A percentile compares a stretch with the other conserved stretches of the same genome.
These are phyloP conservation scores for Oconnorella tubifera DNA, from an alignment of 2,888 invertebrate genomes.

Conservation along the genomic window DNA sequence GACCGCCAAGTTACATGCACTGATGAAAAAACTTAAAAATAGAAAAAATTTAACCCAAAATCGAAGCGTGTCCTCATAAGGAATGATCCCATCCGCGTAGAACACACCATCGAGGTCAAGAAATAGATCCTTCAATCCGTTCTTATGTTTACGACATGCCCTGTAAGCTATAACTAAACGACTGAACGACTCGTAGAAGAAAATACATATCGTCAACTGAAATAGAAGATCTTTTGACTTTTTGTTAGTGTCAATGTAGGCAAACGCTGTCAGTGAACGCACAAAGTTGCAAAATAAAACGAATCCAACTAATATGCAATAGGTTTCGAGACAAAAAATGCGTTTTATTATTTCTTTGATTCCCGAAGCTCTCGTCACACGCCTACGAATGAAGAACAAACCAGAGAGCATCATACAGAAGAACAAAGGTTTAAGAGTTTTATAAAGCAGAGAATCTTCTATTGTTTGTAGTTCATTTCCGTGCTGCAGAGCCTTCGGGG, in stretches of 20 bases:
- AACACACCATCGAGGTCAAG: constrained; percentile 26
- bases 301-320: constrained; percentile 19
- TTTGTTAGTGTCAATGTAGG: background rate
- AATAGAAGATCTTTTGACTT: constrained; percentile 33
- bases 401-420: constrained; percentile 29
- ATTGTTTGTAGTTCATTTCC: constrained; percentile 26
- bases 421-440: constrained; percentile 17
- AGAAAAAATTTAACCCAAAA: constrained; percentile 17
- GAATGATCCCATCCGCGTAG: constrained; percentile 29
- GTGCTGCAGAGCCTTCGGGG: constrained; percentile 13
- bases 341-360: background rate
- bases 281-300: constrained; percentile 29
- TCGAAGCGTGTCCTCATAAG: constrained; percentile 27
- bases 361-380: background rate
- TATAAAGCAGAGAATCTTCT: constrained; percentile 24
- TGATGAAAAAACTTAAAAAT: constrained; percentile 20
- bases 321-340: constrained; percentile 15
- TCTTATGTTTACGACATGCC: constrained; percentile 11
- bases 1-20: constrained; percentile 20
- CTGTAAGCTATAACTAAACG: constrained; percentile 21
- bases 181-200: constrained; percentile 26
- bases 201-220: constrained; percentile 36
- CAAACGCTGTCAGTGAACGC: constrained; percentile 27
- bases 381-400: constrained; percentile 26
- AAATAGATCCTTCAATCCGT: constrained; percentile 22